Conservation (phyloP, 2,888 invertebrate species). For the Neuroscelio doddi region DNA sequence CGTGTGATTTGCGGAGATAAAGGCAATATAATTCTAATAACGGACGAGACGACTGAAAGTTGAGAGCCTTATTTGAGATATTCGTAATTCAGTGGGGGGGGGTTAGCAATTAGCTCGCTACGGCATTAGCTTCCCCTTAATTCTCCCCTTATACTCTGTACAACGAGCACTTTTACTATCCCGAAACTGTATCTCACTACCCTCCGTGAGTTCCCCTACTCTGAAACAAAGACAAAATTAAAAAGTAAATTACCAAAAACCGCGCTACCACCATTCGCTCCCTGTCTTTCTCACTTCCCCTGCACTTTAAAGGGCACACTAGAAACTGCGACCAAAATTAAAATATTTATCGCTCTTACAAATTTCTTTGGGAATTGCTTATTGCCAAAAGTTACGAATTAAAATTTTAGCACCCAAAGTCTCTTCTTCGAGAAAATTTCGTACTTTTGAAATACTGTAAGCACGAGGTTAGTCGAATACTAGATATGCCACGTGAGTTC, state of each 20-base stretch:
- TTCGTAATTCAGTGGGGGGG: slow-evolving; percentile 68
- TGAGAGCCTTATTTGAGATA: slow-evolving; percentile 66
- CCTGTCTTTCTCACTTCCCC: slow-evolving; percentile 21
- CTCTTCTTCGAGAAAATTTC: slow-evolving; percentile 38
- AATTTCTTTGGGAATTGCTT: slow-evolving; percentile 67
- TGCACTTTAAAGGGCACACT: slow-evolving; percentile 16
- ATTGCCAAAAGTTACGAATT: slow-evolving; percentile 66
- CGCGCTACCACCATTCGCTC: slow-evolving; percentile 34
- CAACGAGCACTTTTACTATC: slow-evolving; percentile 32
- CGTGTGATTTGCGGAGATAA: not conserved
- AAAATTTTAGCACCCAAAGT: slow-evolving; percentile 59
- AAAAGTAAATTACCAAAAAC: slow-evolving; percentile 63
- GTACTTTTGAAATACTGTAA: not conserved
- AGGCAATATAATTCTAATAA: not conserved
- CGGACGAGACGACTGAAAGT: slow-evolving; percentile 21
- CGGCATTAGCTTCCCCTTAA: slow-evolving; percentile 51
- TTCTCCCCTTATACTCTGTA: slow-evolving; percentile 35
- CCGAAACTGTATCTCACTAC: slow-evolving; percentile 29
- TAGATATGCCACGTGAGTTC: not conserved
- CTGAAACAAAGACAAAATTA: slow-evolving; percentile 61
- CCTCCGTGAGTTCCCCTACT: slow-evolving; percentile 38
- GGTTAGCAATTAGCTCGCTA: slow-evolving; percentile 65
- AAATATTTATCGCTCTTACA: slow-evolving; percentile 62
- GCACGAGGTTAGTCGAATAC: not conserved
- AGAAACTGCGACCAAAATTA: slow-evolving; percentile 56